These are phyloP conservation scores for Leucoraja erinaceus DNA, from an alignment of 2,113 vertebrate genomes.

Conservation along the genomic window DNA sequence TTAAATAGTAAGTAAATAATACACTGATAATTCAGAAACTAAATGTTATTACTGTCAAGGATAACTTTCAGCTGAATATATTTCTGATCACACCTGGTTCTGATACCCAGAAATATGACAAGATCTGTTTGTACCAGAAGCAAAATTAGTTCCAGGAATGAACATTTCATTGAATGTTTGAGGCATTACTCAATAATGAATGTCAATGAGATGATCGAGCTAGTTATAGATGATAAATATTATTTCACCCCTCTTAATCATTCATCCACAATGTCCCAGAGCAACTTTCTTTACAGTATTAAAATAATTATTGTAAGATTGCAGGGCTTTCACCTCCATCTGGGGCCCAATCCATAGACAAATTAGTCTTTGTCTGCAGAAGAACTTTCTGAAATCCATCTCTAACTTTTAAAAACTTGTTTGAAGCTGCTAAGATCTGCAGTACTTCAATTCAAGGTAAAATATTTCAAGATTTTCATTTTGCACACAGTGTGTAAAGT, in stretches of 20 bases:
- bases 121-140: not conserved
- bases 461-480: not conserved
- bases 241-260: not conserved
- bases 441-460: not conserved
- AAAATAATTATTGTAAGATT: not conserved
- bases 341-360: not conserved
- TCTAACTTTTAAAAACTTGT: not conserved
- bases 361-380: not conserved
- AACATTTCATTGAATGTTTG: not conserved
- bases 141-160: not conserved
- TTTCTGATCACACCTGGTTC: not conserved
- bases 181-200: not conserved
- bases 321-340: not conserved
- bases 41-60: not conserved
- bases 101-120: not conserved
- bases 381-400: not conserved
- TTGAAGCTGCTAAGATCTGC: no score
- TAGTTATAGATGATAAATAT: not conserved
- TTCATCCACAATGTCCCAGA: not conserved
- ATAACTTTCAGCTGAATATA: not conserved
- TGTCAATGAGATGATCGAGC: no score
- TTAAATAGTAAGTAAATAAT: not conserved
- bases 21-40: not conserved
- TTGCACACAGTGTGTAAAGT: not conserved
- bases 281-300: not conserved